These are phyloP conservation scores for Rhodinocichla rosea DNA, from an alignment of 2,113 vertebrate species.

Conservation along the genomic window DNA sequence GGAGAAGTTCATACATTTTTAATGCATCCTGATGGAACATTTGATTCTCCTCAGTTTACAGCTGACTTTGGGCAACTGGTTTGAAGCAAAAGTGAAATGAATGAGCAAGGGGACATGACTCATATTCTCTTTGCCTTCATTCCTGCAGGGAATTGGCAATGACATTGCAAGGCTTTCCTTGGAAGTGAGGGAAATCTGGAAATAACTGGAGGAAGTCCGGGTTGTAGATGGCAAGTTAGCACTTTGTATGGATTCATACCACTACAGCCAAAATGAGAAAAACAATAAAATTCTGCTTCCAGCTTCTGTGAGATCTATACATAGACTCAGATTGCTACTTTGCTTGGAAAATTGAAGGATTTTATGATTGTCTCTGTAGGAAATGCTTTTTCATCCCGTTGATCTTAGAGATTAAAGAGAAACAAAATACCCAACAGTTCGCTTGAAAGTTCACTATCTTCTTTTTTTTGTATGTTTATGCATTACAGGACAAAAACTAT, in stretches of 20 bases:
- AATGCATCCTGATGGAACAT: neutral
- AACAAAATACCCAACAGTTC: neutral
- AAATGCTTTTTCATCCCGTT: neutral
- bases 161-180: neutral
- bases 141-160: neutral
- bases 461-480: neutral
- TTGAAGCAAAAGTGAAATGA: neutral
- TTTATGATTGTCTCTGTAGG: neutral
- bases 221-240: neutral
- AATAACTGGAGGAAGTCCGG: neutral
- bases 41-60: neutral
- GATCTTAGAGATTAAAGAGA: neutral
- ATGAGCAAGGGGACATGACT: neutral
- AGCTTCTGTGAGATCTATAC: neutral
- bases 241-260: neutral
- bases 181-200: neutral
- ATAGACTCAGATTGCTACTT: neutral
- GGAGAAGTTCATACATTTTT: neutral
- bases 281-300: neutral
- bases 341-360: neutral
- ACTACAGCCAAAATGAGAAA: neutral
- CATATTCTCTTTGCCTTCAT: neutral
- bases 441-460: neutral
- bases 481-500: slow-evolving; percentile 89
- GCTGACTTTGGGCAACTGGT: neutral